Evolutionary conservation across 2,797 vertebrate genomes (phyloP).

Genomic region (Gymnoscopelus microlampas): DNA sequence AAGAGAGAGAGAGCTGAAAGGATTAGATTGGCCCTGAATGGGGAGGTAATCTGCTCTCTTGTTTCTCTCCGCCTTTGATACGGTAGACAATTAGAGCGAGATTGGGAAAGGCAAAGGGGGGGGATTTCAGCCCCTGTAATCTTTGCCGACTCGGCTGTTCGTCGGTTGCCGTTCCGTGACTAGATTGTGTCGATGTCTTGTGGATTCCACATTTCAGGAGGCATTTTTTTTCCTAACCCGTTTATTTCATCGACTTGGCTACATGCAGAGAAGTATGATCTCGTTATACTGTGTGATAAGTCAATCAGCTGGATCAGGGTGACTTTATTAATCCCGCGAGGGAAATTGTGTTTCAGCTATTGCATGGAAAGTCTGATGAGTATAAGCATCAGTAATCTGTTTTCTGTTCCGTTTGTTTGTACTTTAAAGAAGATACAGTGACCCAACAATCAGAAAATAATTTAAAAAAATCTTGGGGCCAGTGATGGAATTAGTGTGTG

Average conservation of each 20-base stretch:
- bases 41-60: conserved; percentile 72
- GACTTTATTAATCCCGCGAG: too few relatives aligned
- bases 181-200: conserved; percentile 4
- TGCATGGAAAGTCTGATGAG: too few relatives aligned
- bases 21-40: conserved; percentile 71
- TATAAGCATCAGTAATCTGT: too few relatives aligned
- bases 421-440: too few relatives aligned
- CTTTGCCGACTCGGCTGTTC: conserved; percentile 37
- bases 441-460: too few relatives aligned
- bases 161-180: conserved; percentile 24
- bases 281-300: too few relatives aligned
- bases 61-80: conserved; percentile 71
- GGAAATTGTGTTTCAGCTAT: too few relatives aligned
- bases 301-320: too few relatives aligned
- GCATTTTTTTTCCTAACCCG: conserved; percentile 11
- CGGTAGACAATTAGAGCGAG: conserved; percentile 65
- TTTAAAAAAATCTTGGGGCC: too few relatives aligned
- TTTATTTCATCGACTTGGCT: conserved; percentile 24
- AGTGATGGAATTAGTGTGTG: too few relatives aligned
- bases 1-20: conserved; percentile 61
- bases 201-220: conserved; percentile 30
- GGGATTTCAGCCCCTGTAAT: conserved; percentile 31
- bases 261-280: too few relatives aligned
- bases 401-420: too few relatives aligned
- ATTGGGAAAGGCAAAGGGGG: conserved; percentile 22